These are phyloP conservation scores for Eilema depressum DNA, from an alignment of 2,888 invertebrate genomes.

Conservation along the genomic window DNA sequence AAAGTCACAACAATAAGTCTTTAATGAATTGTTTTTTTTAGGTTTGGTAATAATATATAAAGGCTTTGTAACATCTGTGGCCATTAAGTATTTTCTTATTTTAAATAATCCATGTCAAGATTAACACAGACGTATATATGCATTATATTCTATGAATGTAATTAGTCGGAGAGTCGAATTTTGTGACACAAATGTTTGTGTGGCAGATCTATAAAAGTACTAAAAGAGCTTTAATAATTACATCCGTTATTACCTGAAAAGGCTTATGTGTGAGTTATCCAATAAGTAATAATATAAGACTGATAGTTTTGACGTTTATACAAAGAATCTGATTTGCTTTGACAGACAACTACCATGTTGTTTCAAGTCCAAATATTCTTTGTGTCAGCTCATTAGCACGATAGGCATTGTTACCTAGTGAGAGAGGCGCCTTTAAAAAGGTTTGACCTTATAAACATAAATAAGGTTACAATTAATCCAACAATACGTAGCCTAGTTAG, in stretches of 20 bases:
- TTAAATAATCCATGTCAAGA: too few relatives aligned
- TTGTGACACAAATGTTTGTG: background rate
- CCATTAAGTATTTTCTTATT: background rate
- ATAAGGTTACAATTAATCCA: conserved; percentile 36
- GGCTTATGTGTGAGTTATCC: background rate
- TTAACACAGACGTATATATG: too few relatives aligned
- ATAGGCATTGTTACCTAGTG: background rate
- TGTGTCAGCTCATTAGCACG: conserved; percentile 1
- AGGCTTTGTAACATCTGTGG: background rate
- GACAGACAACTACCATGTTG: background rate
- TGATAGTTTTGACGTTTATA: background rate
- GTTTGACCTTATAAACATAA: conserved; percentile 21
- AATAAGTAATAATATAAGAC: background rate
- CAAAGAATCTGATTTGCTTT: background rate
- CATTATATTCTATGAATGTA: background rate
- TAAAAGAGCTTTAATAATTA: background rate
- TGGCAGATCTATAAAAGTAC: too few relatives aligned
- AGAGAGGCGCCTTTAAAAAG: conserved; percentile 8
- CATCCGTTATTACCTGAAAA: background rate
- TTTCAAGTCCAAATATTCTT: background rate
- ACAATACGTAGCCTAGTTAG: conserved; percentile 59
- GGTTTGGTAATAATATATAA: conserved; percentile 19
- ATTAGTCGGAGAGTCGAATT: background rate
- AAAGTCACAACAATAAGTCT: conserved; percentile 13
- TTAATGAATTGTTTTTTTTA: conserved; percentile 26